A percentile compares a stretch with the other conserved stretches of the same genome.
Conservation (phyloP, 2,797 vertebrate genomes). For the Lutjanus argentimaculatus region DNA sequence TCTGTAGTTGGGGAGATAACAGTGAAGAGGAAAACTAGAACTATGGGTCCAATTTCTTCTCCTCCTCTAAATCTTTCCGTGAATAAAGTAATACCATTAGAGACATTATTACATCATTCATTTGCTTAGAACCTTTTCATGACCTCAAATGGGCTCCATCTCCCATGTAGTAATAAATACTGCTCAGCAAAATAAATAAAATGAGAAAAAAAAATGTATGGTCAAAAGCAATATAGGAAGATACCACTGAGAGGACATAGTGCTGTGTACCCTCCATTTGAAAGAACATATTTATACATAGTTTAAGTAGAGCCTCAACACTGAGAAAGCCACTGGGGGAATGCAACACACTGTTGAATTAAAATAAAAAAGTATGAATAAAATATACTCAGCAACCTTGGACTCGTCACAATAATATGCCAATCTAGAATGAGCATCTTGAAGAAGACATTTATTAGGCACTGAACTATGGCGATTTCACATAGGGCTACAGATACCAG, state of each 20-base stretch:
- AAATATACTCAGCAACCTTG: no score
- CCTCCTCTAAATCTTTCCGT: background rate
- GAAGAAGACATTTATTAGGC: no score
- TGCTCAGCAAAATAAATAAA: background rate
- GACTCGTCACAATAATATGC: no score
- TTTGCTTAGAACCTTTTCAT: conserved; percentile 4
- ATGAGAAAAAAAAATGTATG: background rate
- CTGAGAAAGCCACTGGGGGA: background rate
- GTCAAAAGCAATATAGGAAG: no score
- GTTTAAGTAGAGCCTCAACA: background rate
- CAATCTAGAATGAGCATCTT: no score
- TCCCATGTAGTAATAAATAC: background rate
- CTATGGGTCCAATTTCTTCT: background rate
- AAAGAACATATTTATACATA: background rate
- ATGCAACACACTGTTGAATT: background rate
- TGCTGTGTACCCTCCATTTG: background rate
- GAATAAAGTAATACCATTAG: background rate
- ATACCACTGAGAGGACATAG: no score
- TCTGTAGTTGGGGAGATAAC: conserved; percentile 1
- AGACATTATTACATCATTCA: background rate
- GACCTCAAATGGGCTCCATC: background rate
- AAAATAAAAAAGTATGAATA: background rate
- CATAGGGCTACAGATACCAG: no score
- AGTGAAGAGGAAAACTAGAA: background rate
- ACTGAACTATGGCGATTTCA: no score